These are phyloP conservation scores for Enteromius treurensis DNA, from an alignment of 2,797 vertebrate genomes.

Conservation along the genomic window DNA sequence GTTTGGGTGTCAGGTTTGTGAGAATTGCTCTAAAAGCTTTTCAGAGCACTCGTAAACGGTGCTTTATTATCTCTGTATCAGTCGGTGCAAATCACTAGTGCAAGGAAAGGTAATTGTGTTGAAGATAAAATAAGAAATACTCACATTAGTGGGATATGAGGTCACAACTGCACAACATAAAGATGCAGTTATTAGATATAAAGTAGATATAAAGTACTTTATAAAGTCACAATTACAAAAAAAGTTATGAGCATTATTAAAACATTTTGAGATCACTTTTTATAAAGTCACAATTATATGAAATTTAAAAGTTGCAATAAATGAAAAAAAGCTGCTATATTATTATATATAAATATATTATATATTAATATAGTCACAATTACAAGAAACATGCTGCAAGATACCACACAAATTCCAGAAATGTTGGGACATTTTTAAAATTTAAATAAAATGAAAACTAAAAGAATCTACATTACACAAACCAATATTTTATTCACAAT, in stretches of 20 bases:
- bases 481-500: too few relatives aligned
- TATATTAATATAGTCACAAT: neutral
- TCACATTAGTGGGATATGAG: neutral
- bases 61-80: conserved; percentile 27
- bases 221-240: neutral
- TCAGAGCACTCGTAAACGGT: neutral
- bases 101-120: neutral
- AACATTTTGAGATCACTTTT: neutral
- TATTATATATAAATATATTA: too few relatives aligned
- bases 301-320: neutral
- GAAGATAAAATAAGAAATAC: neutral
- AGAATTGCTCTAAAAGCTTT: conserved; percentile 26
- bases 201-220: neutral
- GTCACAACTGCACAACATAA: too few relatives aligned
- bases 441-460: too few relatives aligned
- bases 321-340: neutral
- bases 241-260: neutral
- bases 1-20: conserved; percentile 14
- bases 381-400: neutral
- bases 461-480: too few relatives aligned
- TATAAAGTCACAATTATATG: neutral
- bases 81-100: conserved; percentile 1
- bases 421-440: too few relatives aligned
- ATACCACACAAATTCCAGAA: neutral
- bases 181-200: neutral